Base-by-base conservation (phyloP, 2,113 vertebrate species). In the Sigmodon hispidus region DNA sequence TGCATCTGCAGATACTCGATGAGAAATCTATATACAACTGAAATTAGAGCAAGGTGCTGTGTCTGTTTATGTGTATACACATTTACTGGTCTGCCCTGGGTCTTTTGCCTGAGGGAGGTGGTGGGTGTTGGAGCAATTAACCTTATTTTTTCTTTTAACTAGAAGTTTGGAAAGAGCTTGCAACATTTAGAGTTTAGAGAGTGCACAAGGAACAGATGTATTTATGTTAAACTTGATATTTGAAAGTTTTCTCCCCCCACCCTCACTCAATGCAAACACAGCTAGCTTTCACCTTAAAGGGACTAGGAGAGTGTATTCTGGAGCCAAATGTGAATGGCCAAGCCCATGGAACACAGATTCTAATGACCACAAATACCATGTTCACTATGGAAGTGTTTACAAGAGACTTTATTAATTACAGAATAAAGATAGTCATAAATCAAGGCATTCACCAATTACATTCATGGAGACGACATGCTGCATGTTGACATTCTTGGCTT, bases 151-250 rank as follows among this genome's bases (percentile, higher is more conserved):
- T 72, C 61, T 92, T 95, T 94, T 87, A 93, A 65, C 86, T 76
- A 36, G 57, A 83, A 75, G 40, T 91, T 69, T 73, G 90, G 89
- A 87, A 96, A 92, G 94, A 94, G 65, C 77, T 70, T 70, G 69
- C 19, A 97, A 63, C 70, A 52, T 95, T 95, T 95, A 70, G 80
- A 63, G 93, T 72, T 94, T 63, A 87, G 79, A 97, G 96, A 94
- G 61, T 75, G 63, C n/a, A 17, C 45, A 45, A 67, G 63, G 65
- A 92, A 80, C 24, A 43, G 57, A 85, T 26, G 0, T 89, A 94
- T 95, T 96, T 96, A 90, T 91, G 75, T 89, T 91, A 93, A 85
- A 17, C 45, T 97, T 17, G 26, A 31, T 92, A 87, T 83, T 95
- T 72, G 88, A 92, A 80, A 87, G 77, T 84, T 50, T 73, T 92